A percentile compares a stretch with the other conserved stretches of the same genome.
Conservation (phyloP, 1,140 invertebrate genomes). For the Vanessa tameamea region DNA sequence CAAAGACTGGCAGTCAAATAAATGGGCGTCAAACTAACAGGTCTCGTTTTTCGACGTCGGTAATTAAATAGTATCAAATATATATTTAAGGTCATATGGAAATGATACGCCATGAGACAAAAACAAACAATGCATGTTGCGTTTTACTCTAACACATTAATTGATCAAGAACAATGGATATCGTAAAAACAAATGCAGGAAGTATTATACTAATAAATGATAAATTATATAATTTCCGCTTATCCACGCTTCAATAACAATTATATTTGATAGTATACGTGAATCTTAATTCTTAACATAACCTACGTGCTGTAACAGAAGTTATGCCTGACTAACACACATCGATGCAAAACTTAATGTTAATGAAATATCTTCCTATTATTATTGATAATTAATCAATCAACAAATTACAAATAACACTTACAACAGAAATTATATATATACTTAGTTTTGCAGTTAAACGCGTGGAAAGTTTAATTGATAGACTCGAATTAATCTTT, state of each 20-base stretch:
- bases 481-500: too few relatives aligned
- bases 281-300: neutral
- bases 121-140: slow-evolving; percentile 44
- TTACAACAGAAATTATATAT: too few relatives aligned
- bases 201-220: slow-evolving; percentile 49
- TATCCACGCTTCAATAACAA: slow-evolving; percentile 31
- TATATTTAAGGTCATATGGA: slow-evolving; percentile 18
- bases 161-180: slow-evolving; percentile 51
- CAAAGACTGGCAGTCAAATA: too few relatives aligned
- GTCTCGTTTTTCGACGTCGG: neutral
- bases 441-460: too few relatives aligned
- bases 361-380: too few relatives aligned
- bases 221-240: slow-evolving; percentile 47
- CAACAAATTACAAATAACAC: too few relatives aligned
- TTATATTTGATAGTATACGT: slow-evolving; percentile 25
- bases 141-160: slow-evolving; percentile 40
- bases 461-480: too few relatives aligned
- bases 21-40: too few relatives aligned
- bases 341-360: neutral
- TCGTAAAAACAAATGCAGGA: slow-evolving; percentile 61
- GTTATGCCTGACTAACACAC: neutral
- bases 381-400: too few relatives aligned
- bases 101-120: slow-evolving; percentile 29
- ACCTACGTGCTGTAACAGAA: neutral
- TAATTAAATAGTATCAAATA: neutral